These are phyloP conservation scores for Drosophila cardini DNA, from an alignment of 1,140 invertebrate genomes.

Conservation along the genomic window DNA sequence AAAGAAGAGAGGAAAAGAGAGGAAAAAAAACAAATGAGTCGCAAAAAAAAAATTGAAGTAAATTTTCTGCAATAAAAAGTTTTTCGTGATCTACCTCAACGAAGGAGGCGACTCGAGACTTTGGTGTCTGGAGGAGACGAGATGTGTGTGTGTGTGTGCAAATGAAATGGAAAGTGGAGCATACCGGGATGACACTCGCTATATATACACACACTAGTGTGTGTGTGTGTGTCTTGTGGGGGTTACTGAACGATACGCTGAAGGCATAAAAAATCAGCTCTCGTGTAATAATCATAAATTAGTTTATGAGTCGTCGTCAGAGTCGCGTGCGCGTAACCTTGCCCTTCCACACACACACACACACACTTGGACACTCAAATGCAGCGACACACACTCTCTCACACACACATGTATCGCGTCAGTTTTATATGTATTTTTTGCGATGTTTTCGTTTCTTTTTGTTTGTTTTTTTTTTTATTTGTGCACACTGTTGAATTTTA, in stretches of 20 bases:
- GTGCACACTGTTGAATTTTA: conserved; percentile 78
- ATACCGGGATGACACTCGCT: conserved; percentile 41
- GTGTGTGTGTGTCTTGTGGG: conserved; percentile 35
- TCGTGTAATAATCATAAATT: conserved; percentile 84
- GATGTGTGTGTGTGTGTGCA: conserved; percentile 24
- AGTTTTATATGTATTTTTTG: conserved; percentile 26
- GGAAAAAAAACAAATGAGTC: conserved; percentile 70
- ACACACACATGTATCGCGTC: conserved; percentile 20
- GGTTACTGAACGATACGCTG: conserved; percentile 53
- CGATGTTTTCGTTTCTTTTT: conserved; percentile 9
- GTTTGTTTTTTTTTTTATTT: conserved; percentile 43
- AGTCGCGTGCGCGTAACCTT: conserved; percentile 79
- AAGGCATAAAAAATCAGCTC: conserved; percentile 80
- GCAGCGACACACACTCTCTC: conserved; percentile 17
- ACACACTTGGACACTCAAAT: conserved; percentile 5
- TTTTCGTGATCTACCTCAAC: conserved; percentile 81
- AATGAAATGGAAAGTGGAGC: conserved; percentile 68
- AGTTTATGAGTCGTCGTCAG: conserved; percentile 77
- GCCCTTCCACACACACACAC: conserved; percentile 62
- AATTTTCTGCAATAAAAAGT: conserved; percentile 79
- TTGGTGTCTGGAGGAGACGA: conserved; percentile 33
- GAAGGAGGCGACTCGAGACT: conserved; percentile 35
- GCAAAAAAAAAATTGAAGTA: conserved; percentile 39
- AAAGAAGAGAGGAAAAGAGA: conserved; percentile 12
- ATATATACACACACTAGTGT: background rate